Percentiles rank a stretch among this genome's conserved stretches.
Evolutionary conservation across 1,140 invertebrate genomes (phyloP).

Genomic region (Drosophila nasuta): DNA sequence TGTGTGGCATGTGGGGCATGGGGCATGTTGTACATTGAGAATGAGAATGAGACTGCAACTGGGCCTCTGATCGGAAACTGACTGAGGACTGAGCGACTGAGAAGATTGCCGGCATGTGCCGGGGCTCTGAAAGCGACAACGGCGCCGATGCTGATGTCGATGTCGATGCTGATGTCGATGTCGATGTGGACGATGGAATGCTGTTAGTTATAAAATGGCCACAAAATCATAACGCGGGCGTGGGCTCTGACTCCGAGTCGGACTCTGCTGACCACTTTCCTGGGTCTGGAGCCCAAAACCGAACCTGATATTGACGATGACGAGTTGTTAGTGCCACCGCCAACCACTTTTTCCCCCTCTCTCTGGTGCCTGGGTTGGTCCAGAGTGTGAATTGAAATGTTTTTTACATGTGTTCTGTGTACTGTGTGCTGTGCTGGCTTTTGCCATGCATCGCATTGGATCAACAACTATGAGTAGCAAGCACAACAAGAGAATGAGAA

Average conservation of each 20-base stretch:
- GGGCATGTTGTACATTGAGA: constrained; percentile 1
- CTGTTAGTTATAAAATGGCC: constrained; percentile 83
- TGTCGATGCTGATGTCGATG: neutral
- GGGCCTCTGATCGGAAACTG: neutral
- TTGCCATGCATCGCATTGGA: constrained; percentile 60
- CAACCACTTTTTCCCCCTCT: neutral
- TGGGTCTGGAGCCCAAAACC: constrained; percentile 56
- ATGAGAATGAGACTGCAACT: constrained; percentile 21
- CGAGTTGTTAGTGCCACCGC: constrained; percentile 48
- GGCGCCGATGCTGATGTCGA: constrained; percentile 10
- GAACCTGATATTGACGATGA: constrained; percentile 73
- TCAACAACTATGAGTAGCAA: constrained; percentile 35
- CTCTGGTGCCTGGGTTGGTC: constrained; percentile 32
- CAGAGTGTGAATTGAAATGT: constrained; percentile 79
- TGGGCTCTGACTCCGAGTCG: constrained; percentile 44
- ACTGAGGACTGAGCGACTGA: neutral
- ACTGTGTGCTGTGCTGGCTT: constrained; percentile 11
- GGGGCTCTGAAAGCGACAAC: constrained; percentile 29
- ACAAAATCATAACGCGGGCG: constrained; percentile 81
- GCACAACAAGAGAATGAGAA: neutral
- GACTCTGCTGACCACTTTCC: constrained; percentile 37
- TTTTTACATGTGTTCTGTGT: constrained; percentile 67
- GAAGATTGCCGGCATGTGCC: constrained; percentile 1
- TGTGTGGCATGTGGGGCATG: constrained; percentile 58
- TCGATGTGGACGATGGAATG: constrained; percentile 70